Evolutionary conservation across 2,888 invertebrate genomes (phyloP).

Genomic region (Nemurella pictetii): DNA sequence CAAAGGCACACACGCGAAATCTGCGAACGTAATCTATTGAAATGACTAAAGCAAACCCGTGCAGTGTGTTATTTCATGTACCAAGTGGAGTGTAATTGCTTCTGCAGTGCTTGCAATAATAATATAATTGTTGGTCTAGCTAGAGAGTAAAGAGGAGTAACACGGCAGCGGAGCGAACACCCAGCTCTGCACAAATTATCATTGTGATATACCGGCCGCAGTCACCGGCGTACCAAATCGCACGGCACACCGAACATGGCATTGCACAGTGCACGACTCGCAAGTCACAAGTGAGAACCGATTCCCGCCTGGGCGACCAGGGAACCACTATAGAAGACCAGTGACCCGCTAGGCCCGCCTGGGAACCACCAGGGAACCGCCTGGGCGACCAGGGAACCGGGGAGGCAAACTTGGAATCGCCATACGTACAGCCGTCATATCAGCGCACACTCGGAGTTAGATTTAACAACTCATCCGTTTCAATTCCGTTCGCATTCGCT

Average conservation of each 20-base stretch:
- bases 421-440: too few species aligned
- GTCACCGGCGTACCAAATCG: too few species aligned
- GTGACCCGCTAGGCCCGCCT: too few species aligned
- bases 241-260: too few species aligned
- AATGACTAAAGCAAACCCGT: conserved; percentile 3
- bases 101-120: not conserved
- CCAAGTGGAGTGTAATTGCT: conserved; percentile 10
- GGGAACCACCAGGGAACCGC: too few species aligned
- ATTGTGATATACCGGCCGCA: not conserved
- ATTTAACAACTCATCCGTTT: not conserved
- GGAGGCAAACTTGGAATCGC: too few species aligned
- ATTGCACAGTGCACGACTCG: too few species aligned
- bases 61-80: conserved; percentile 12
- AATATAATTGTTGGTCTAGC: not conserved
- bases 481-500: not conserved
- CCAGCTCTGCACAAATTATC: not conserved
- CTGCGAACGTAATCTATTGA: not conserved
- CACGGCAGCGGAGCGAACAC: not conserved
- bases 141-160: not conserved
- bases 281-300: too few species aligned
- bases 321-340: too few species aligned
- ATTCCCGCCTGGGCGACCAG: too few species aligned
- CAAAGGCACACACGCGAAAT: not conserved
- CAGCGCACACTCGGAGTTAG: too few species aligned
- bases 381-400: too few species aligned